Conservation (phyloP, 2,797 vertebrate genomes). For the Megalops cyprinoides region DNA sequence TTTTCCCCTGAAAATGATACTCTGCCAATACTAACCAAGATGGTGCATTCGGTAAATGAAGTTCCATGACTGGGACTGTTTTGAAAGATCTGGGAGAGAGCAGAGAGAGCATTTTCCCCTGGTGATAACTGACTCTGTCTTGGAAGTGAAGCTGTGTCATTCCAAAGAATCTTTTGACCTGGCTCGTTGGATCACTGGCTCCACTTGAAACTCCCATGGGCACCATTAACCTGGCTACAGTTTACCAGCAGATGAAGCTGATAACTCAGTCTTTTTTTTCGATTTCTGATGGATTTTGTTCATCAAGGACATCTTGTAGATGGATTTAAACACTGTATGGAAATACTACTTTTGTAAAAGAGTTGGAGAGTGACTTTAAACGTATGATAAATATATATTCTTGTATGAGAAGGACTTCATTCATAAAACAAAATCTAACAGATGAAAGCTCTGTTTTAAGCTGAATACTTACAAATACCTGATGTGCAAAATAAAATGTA, state of each 20-base stretch:
- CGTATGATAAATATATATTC: not conserved
- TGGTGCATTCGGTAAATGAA: not conserved
- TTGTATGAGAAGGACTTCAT: not conserved
- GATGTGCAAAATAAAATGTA: not conserved
- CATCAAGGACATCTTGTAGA: not conserved
- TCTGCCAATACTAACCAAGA: not conserved
- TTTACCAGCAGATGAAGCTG: not conserved
- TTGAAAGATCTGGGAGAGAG: not conserved
- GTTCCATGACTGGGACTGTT: not conserved
- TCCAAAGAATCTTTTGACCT: constrained; percentile 29
- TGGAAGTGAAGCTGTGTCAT: constrained; percentile 12
- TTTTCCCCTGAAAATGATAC: not conserved
- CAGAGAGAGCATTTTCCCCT: not conserved
- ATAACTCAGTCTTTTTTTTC: not conserved
- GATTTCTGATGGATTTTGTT: not conserved
- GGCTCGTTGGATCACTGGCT: not conserved
- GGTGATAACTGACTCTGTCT: not conserved
- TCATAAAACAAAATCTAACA: not conserved
- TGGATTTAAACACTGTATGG: not conserved
- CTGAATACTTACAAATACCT: not conserved
- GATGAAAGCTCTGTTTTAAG: not conserved
- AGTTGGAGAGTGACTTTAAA: not conserved
- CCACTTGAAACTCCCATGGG: not conserved
- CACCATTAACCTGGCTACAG: constrained; percentile 1
- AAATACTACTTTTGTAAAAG: not conserved